Conservation (phyloP, 2,888 invertebrate species). For the Apotomis capreana region DNA sequence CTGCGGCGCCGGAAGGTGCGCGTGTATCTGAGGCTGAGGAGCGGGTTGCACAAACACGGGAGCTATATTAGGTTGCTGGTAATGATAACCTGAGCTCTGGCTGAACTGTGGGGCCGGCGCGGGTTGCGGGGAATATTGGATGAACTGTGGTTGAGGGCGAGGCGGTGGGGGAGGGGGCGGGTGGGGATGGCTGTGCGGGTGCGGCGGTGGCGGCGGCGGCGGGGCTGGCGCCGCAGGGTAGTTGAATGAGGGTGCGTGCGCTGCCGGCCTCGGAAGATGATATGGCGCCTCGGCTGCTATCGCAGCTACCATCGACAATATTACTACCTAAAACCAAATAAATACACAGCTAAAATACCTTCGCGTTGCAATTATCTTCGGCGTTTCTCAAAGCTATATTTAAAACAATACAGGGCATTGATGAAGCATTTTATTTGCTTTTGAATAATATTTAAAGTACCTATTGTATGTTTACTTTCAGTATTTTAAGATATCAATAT, state of each 20-base stretch:
- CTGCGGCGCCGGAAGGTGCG: slow-evolving; percentile 36
- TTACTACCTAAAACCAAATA: slow-evolving; percentile 62
- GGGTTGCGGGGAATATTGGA: slow-evolving; percentile 46
- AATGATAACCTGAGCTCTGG: slow-evolving; percentile 56
- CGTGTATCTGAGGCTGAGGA: slow-evolving; percentile 30
- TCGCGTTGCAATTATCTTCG: slow-evolving; percentile 14
- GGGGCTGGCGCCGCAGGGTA: slow-evolving; percentile 36
- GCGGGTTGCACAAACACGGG: slow-evolving; percentile 51
- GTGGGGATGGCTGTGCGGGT: slow-evolving; percentile 8
- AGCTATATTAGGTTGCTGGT: slow-evolving; percentile 54
- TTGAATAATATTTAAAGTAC: too few relatives aligned
- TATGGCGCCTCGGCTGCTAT: slow-evolving; percentile 74
- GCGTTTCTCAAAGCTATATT: too few relatives aligned
- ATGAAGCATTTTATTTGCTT: too few relatives aligned
- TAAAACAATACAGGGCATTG: too few relatives aligned
- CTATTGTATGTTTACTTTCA: too few relatives aligned
- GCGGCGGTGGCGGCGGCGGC: slow-evolving; percentile 41
- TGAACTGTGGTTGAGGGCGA: slow-evolving; percentile 43
- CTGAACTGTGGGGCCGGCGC: slow-evolving; percentile 47
- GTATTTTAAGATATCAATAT: too few relatives aligned
- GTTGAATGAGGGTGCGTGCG: slow-evolving; percentile 48
- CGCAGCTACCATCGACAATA: slow-evolving; percentile 67
- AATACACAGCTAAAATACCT: slow-evolving; percentile 22
- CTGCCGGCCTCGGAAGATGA: slow-evolving; percentile 66
- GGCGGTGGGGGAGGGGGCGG: slow-evolving; percentile 3